Conservation (phyloP, 2,888 invertebrate species). For the Noctua fimbriata region DNA sequence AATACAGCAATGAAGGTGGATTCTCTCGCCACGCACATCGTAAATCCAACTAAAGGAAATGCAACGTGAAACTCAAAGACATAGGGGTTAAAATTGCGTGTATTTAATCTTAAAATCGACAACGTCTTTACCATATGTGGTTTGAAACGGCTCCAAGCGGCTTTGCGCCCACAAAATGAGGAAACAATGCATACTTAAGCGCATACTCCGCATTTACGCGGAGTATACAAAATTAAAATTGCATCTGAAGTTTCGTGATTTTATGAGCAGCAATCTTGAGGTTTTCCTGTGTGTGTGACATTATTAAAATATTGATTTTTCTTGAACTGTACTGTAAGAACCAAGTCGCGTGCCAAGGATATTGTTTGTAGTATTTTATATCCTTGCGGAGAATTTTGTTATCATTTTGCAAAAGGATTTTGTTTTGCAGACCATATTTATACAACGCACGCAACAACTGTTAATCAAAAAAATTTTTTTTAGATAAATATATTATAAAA, state of each 20-base stretch:
- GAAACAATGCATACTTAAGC: constrained; percentile 49
- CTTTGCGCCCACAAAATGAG: constrained; percentile 18
- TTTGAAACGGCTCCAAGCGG: constrained; percentile 17
- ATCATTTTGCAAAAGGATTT: not conserved
- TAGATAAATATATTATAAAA: not conserved
- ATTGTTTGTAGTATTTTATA: constrained; percentile 31
- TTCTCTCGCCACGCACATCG: constrained; percentile 31
- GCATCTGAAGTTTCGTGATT: constrained; percentile 29
- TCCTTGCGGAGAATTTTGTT: constrained; percentile 5
- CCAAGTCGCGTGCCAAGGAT: not conserved
- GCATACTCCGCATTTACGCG: constrained; percentile 21
- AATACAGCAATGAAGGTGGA: constrained; percentile 31
- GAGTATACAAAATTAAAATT: constrained; percentile 39
- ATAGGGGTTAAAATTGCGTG: not conserved
- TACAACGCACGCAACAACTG: not conserved
- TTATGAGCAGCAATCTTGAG: constrained; percentile 3
- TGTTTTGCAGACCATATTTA: not conserved
- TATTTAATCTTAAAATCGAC: constrained; percentile 24
- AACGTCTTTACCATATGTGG: constrained; percentile 1
- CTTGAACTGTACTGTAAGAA: not conserved
- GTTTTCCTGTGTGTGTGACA: not conserved
- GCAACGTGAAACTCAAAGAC: not conserved
- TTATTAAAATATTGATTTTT: constrained; percentile 21
- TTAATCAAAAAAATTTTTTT: not conserved
- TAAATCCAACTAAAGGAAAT: constrained; percentile 32